phyloP scores from a whole-genome alignment of 1,140 invertebrate species.

The Drosophila mojavensis region DNA sequence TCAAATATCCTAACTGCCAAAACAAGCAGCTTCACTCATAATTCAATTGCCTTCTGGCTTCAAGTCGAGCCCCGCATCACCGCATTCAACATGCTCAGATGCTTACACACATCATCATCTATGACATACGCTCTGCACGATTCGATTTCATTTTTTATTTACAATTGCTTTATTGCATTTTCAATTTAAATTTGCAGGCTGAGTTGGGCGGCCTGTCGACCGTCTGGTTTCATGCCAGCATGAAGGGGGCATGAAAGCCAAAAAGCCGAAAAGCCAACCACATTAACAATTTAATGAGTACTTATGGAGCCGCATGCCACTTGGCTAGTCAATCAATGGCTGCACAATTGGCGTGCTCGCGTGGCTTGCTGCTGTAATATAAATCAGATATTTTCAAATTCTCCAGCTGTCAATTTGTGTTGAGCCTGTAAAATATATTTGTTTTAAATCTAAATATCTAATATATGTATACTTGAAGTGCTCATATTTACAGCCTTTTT shows the following conservation, averaged over 20 bases:
- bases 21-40: slow-evolving; percentile 30
- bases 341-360: slow-evolving; percentile 16
- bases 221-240: slow-evolving; percentile 6
- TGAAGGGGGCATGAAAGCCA: slow-evolving; percentile 9
- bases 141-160: slow-evolving; percentile 9
- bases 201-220: slow-evolving; percentile 15
- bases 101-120: slow-evolving; percentile 9
- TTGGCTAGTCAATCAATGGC: slow-evolving; percentile 42
- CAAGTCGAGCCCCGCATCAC: background rate
- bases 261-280: slow-evolving; percentile 47
- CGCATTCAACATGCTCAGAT: background rate
- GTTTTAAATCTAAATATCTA: no score
- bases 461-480: background rate
- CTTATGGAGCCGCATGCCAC: slow-evolving; percentile 17
- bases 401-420: background rate
- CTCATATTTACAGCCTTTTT: background rate
- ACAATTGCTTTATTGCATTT: slow-evolving; percentile 38
- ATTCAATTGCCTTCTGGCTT: slow-evolving; percentile 30
- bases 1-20: slow-evolving; percentile 47
- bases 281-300: slow-evolving; percentile 52
- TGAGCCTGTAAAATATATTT: no score
- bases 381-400: background rate
- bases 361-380: background rate
- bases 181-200: slow-evolving; percentile 37
- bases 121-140: background rate